Evolutionary conservation across 1,140 invertebrate genomes (phyloP).

Genomic region (Lordiphosa stackelbergi): DNA sequence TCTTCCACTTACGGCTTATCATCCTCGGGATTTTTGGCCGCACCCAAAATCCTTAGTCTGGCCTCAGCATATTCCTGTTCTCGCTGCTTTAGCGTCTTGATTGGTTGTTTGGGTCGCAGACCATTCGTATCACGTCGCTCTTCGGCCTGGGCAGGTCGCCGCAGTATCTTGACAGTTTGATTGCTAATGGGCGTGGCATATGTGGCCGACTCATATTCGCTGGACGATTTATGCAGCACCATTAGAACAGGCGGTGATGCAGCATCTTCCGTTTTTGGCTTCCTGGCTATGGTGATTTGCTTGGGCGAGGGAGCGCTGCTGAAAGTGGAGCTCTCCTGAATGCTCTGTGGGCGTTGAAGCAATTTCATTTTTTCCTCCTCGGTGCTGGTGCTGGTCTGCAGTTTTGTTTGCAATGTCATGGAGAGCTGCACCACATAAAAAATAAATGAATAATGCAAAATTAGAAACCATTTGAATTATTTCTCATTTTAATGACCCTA

Average conservation of each 20-base stretch:
- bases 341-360: conserved; percentile 77
- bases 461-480: no score
- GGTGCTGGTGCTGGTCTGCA: conserved; percentile 35
- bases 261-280: conserved; percentile 65
- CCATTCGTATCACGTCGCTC: conserved; percentile 80
- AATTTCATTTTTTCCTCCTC: conserved; percentile 69
- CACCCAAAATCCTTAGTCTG: conserved; percentile 88
- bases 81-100: conserved; percentile 90
- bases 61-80: conserved; percentile 93
- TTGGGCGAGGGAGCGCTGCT: conserved; percentile 66
- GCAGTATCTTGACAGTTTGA: conserved; percentile 89
- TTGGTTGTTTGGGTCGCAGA: conserved; percentile 82
- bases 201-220: conserved; percentile 79
- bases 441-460: not conserved
- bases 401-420: conserved; percentile 61
- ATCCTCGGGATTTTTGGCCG: conserved; percentile 87
- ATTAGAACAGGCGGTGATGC: conserved; percentile 59
- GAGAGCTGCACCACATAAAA: conserved; percentile 42
- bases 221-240: conserved; percentile 63
- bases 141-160: conserved; percentile 81
- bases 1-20: conserved; percentile 80
- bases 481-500: conserved; percentile 64
- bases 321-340: conserved; percentile 27
- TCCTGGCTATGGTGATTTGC: conserved; percentile 78
- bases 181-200: conserved; percentile 80